Base-by-base conservation (phyloP, 2,888 invertebrate genomes). In the Rotaria socialis region DNA sequence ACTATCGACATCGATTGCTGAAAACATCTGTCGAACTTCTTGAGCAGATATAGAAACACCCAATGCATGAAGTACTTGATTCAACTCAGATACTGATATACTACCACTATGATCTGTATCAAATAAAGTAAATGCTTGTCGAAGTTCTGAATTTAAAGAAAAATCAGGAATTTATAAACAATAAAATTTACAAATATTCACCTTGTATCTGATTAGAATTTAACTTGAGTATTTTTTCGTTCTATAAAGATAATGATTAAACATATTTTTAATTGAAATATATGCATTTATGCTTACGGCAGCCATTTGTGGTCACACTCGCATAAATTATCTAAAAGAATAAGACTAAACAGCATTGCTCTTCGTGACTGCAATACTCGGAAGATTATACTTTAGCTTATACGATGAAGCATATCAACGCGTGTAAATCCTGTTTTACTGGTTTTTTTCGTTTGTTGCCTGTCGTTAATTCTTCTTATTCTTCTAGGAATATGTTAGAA, bases 111-210 rank as follows among this genome's bases (percentile, higher is more conserved):
- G 7, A 80, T 80, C 75, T 5, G 75, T 22, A 47, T 80, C 75
- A n/a, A 80, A 80, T 47, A 80, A 80, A 47, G 43, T 24, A 47
- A 80, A 80, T 80, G 75, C 75, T 80, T 80, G 75, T 24, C 43
- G 41, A 47, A 80, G 47, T 47, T 80, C 75, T 80, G 16, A 27
- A 67, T 16, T 56, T 0, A 8, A 56, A 7, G 0, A 56, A 52
- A 14, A 50, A 50, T 50, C 35, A 35, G 16, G 11, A 52, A 52
- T 52, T 52, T 16, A 52, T 52, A 52, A 16, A 16, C 3, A 52
- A 43, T 43, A 47, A 80, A 80, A 24, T 80, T 80, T 24, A 24
- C 4, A 47, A 19, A 7, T 0, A 43, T 35, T 22, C 24, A 80
- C 75, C 75, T 80, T 7, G 7, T 24, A 80, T 11, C 47, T 80